A percentile compares a stretch with the other conserved stretches of the same genome.
Conservation (phyloP, 1,140 invertebrate genomes). For the Heliconius eleuchia region DNA sequence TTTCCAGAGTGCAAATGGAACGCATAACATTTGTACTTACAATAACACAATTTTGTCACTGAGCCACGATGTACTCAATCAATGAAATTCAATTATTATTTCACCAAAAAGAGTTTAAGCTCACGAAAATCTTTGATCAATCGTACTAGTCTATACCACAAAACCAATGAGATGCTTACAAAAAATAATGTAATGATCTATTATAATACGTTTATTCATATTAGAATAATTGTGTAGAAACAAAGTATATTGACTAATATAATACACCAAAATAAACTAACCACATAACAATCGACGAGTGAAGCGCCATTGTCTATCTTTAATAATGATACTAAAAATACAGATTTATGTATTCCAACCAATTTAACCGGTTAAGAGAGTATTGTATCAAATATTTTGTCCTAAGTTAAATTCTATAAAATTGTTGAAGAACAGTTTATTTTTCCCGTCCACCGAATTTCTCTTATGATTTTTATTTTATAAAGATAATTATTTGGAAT, state of each 20-base stretch:
- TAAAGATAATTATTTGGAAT: too few species aligned
- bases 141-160: too few species aligned
- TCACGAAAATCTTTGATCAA: not conserved
- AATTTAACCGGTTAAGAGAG: conserved; percentile 1
- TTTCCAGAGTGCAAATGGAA: too few species aligned
- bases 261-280: conserved; percentile 6
- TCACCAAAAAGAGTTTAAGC: not conserved
- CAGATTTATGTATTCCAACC: not conserved
- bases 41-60: too few species aligned
- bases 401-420: not conserved
- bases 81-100: too few species aligned
- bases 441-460: too few species aligned
- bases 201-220: not conserved
- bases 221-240: not conserved
- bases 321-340: conserved; percentile 12
- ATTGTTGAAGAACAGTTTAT: not conserved
- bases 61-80: too few species aligned
- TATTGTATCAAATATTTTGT: not conserved
- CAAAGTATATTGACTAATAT: not conserved
- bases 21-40: too few species aligned
- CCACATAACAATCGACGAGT: not conserved
- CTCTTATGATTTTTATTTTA: too few species aligned
- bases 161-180: too few species aligned
- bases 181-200: not conserved
- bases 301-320: not conserved